phyloP scores from a whole-genome alignment of 2,113 vertebrate species.

The Tricholaema leucomelas region DNA sequence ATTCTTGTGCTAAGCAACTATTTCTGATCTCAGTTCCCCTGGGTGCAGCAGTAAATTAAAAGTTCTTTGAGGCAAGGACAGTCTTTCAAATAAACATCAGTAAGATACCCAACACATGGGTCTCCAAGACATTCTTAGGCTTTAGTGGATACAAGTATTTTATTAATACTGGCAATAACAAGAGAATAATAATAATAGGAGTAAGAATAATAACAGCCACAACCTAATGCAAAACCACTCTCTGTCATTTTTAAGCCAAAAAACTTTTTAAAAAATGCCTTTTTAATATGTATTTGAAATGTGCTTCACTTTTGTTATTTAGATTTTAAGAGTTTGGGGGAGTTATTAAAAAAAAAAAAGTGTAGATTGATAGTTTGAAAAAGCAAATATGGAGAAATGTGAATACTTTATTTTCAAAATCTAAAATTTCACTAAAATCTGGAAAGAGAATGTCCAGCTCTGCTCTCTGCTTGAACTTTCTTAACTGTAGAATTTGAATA shows the following conservation, averaged over 20 bases:
- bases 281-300: conserved; percentile 36
- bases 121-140: background rate
- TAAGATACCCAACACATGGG: background rate
- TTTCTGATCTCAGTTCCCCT: background rate
- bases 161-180: conserved; percentile 44
- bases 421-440: conserved; percentile 40
- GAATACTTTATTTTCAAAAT: conserved; percentile 40
- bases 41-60: conserved; percentile 18
- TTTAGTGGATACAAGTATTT: background rate
- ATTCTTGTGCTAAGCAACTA: background rate
- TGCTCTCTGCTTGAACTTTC: conserved; percentile 18
- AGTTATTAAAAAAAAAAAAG: background rate
- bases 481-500: background rate
- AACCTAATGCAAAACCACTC: background rate
- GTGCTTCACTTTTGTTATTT: conserved; percentile 9
- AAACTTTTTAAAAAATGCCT: background rate
- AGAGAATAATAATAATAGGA: background rate
- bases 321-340: background rate
- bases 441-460: background rate
- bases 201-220: background rate
- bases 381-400: background rate
- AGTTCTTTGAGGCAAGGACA: background rate
- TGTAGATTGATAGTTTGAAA: background rate
- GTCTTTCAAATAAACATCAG: conserved; percentile 44
- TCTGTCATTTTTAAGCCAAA: background rate